Evolutionary conservation across 2,113 vertebrate species (phyloP).

Genomic region (Pelvicachromis taeniatus): DNA sequence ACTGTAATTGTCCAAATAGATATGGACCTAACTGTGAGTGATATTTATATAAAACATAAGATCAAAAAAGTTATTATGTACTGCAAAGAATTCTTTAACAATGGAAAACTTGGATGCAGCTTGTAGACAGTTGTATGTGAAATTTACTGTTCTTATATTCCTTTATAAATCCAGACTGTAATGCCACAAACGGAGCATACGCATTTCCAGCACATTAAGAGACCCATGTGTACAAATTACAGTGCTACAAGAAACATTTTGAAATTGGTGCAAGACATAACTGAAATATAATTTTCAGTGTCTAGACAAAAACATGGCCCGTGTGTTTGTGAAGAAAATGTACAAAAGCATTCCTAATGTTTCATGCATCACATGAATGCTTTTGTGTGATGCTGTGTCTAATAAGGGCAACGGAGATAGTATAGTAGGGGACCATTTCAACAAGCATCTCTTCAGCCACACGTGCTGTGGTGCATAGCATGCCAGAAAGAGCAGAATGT

Average conservation of each 20-base stretch:
- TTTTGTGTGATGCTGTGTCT: conserved; percentile 10
- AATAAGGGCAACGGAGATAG: conserved; percentile 4
- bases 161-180: neutral
- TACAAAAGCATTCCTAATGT: neutral
- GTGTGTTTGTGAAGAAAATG: neutral
- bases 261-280: neutral
- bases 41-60: neutral
- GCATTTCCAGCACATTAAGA: neutral
- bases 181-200: neutral
- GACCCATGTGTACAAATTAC: neutral
- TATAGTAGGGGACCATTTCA: conserved; percentile 19
- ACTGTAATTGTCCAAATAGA: neutral
- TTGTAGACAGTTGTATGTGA: neutral
- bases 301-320: neutral
- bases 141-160: neutral
- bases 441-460: conserved; percentile 37
- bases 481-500: conserved; percentile 11
- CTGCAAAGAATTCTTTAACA: neutral
- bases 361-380: conserved; percentile 15
- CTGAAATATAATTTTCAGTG: neutral
- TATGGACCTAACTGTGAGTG: neutral
- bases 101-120: neutral
- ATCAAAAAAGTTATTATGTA: neutral
- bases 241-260: neutral
- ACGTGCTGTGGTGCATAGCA: conserved; percentile 26